Conservation (phyloP, 2,113 vertebrate genomes). For the Gobiocypris rarus region DNA sequence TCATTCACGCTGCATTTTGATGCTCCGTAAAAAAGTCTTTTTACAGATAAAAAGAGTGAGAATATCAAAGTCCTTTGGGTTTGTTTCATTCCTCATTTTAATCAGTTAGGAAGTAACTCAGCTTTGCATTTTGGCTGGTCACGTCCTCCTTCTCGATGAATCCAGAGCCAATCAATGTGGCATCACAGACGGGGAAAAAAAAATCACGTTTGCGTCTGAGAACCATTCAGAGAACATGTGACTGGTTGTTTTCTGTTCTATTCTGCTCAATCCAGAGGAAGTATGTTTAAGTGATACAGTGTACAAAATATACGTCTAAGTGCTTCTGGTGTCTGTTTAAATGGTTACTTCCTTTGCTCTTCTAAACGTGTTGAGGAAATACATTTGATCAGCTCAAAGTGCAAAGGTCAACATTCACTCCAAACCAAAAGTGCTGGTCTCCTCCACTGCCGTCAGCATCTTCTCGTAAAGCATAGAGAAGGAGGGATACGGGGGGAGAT, state of each 20-base stretch:
- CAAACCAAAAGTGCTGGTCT: slow-evolving; percentile 98
- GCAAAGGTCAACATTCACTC: slow-evolving; percentile 77
- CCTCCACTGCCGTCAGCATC: slow-evolving; percentile 96
- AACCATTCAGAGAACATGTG: not conserved
- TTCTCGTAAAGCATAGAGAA: slow-evolving; percentile 99
- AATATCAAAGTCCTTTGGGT: slow-evolving; percentile 31
- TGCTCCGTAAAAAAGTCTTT: slow-evolving; percentile 35
- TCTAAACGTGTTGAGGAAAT: not conserved
- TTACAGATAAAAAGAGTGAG: slow-evolving; percentile 26
- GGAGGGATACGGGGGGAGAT: slow-evolving; percentile 95
- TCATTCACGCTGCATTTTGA: slow-evolving; percentile 31
- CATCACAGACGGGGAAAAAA: too few relatives aligned
- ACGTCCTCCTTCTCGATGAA: not conserved
- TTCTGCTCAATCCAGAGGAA: not conserved
- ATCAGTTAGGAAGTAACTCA: not conserved
- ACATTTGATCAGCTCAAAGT: not conserved
- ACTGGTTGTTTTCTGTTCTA: not conserved
- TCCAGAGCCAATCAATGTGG: not conserved
- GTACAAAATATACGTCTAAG: slow-evolving; percentile 16
- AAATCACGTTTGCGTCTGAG: not conserved
- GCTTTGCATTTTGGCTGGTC: not conserved
- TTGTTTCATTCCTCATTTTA: not conserved
- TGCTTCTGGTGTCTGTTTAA: slow-evolving; percentile 16
- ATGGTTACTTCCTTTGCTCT: not conserved
- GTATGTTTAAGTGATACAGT: not conserved